phyloP scores from a whole-genome alignment of 2,113 vertebrate species.

The Cavia aperea region DNA sequence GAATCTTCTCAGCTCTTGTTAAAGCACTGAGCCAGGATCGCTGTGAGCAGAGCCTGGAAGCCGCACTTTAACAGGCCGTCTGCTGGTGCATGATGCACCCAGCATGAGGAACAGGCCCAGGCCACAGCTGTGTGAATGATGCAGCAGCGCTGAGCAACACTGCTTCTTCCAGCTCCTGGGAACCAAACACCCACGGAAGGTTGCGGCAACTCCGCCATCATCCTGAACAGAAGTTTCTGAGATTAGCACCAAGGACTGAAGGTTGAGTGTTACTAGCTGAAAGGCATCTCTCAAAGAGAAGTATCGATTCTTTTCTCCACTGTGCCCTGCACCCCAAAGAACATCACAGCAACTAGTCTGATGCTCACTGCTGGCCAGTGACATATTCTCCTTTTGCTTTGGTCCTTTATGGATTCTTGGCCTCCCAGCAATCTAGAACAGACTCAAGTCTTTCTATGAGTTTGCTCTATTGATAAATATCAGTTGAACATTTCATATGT shows the following conservation, averaged over 20 bases:
- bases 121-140: background rate
- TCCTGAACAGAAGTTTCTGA: background rate
- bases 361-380: background rate
- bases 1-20: background rate
- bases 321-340: background rate
- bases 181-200: background rate
- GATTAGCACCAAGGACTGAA: background rate
- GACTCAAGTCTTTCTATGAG: too few relatives aligned
- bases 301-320: background rate
- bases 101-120: background rate
- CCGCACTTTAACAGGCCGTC: background rate
- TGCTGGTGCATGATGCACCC: background rate
- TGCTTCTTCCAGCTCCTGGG: background rate
- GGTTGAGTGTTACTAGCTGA: background rate
- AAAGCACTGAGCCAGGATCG: background rate
- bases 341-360: background rate
- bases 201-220: background rate
- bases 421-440: background rate
- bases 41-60: background rate
- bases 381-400: background rate
- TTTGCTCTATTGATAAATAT: background rate
- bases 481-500: background rate
- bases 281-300: background rate
- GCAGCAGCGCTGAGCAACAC: background rate
- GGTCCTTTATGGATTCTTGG: background rate